Percentiles rank a stretch among this genome's conserved stretches.
These are phyloP conservation scores for Vollenhovia emeryi DNA, from an alignment of 1,140 invertebrate genomes.

Conservation along the genomic window DNA sequence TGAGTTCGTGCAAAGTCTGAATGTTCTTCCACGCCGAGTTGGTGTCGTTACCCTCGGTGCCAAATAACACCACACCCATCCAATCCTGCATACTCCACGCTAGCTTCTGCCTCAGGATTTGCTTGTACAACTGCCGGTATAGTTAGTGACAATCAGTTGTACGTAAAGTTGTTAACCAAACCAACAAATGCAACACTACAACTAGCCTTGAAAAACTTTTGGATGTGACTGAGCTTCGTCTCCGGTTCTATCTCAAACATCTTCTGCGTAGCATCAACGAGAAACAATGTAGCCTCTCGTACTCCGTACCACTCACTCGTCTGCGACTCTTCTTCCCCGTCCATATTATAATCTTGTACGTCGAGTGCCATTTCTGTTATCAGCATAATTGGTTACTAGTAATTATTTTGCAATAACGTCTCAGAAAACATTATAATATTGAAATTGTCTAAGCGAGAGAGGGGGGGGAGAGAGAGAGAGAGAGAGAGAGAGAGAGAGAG, in stretches of 20 bases:
- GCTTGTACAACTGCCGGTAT: conserved; percentile 29
- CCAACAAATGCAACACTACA: not conserved
- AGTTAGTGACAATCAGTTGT: not conserved
- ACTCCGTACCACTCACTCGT: conserved; percentile 53
- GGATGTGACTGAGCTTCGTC: conserved; percentile 42
- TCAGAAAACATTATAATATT: not conserved
- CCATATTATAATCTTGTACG: conserved; percentile 1
- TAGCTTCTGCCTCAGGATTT: conserved; percentile 71
- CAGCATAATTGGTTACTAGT: not conserved
- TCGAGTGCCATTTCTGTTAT: conserved; percentile 34
- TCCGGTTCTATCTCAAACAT: conserved; percentile 66
- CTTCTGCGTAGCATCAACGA: conserved; percentile 64
- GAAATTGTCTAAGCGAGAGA: not conserved
- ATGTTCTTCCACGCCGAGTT: conserved; percentile 60
- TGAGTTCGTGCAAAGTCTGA: conserved; percentile 61
- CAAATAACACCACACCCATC: conserved; percentile 74
- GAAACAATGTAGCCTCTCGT: conserved; percentile 69
- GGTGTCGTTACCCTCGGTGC: conserved; percentile 55
- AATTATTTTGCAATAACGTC: not conserved
- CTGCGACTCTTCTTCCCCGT: not conserved
- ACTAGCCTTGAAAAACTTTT: conserved; percentile 57
- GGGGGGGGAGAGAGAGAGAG: too few species aligned
- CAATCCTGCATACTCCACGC: conserved; percentile 70
- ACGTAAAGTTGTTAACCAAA: not conserved
- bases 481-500: too few species aligned